Base-by-base conservation (phyloP, 2,113 vertebrate genomes). In the Psilopogon haemacephalus region DNA sequence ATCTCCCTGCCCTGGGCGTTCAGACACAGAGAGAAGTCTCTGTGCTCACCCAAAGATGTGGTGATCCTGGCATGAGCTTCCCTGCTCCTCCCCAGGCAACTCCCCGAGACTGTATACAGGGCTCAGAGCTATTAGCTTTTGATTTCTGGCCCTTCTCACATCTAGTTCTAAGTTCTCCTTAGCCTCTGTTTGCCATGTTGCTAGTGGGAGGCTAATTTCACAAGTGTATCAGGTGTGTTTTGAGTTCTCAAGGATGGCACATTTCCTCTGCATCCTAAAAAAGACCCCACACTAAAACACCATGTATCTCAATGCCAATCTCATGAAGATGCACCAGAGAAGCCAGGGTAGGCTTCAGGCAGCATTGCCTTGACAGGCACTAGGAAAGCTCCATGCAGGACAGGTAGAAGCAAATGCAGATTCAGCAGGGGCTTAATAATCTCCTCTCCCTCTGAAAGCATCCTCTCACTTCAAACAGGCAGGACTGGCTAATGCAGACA, bases 231-330 rank as follows among this genome's bases (percentile, higher is more conserved):
- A 17, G 37, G 5, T 0, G 0, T 3, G 11, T 46, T 35, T 7
- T 52, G 9, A 62, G 26, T 27, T 65, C 35, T 37, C 12, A 19
- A 32, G 27, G 32, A 56, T 10, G 5, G 40, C 27, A 26, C 0
- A 0, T 5, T 15, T 44, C 35, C 30, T 37, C 37, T 30, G 15
- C 18, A 30, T 9, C 18, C 10, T 35, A 19, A 48, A 28, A 26
- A 50, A 40, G 27, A n/a, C 26, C 48, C 8, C 1, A 4, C 38
- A 72, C 17, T 18, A 32, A 24, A 60, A 28, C 30, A 68, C 46
- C 17, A 24, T 1, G 0, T 7, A 42, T 18, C 38, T 37, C 5
- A 0, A 37, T 1, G 14, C 9, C 7, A 10, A 56, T 20, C 46
- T 50, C 37, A 60, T 2, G 8, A 74, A 86, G 38, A 35, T 0